Evolutionary conservation across 2,797 vertebrate genomes (phyloP).

Genomic region (Pithecia hirsuta): DNA sequence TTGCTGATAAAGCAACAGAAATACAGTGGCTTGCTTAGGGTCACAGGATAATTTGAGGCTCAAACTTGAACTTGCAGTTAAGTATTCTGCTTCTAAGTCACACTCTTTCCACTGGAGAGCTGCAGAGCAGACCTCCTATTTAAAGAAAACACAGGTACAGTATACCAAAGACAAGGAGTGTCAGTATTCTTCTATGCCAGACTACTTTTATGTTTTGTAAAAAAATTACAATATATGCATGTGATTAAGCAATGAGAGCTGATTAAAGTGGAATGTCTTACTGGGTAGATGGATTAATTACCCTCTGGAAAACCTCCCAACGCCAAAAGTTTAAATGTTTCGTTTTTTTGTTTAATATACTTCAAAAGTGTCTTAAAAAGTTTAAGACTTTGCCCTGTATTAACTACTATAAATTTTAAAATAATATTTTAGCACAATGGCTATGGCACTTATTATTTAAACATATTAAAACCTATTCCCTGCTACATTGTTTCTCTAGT

Average conservation of each 20-base stretch:
- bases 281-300: background rate
- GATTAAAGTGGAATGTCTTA: background rate
- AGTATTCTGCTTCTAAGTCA: background rate
- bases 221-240: background rate
- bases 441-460: background rate
- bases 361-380: slow-evolving; percentile 43
- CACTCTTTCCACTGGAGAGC: background rate
- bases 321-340: background rate
- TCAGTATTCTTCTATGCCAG: background rate
- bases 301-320: background rate
- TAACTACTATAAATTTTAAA: background rate
- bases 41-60: background rate
- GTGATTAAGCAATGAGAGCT: background rate
- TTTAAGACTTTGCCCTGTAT: background rate
- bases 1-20: background rate
- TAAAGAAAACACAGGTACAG: background rate
- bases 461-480: background rate
- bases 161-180: background rate
- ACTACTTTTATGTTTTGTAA: background rate
- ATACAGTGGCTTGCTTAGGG: background rate
- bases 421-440: slow-evolving; percentile 29
- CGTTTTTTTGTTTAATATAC: slow-evolving; percentile 32
- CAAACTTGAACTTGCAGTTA: no score
- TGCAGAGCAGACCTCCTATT: background rate
- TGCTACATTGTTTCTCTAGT: background rate